Conservation (phyloP, 1,140 invertebrate genomes). For the Ostrea edulis region DNA sequence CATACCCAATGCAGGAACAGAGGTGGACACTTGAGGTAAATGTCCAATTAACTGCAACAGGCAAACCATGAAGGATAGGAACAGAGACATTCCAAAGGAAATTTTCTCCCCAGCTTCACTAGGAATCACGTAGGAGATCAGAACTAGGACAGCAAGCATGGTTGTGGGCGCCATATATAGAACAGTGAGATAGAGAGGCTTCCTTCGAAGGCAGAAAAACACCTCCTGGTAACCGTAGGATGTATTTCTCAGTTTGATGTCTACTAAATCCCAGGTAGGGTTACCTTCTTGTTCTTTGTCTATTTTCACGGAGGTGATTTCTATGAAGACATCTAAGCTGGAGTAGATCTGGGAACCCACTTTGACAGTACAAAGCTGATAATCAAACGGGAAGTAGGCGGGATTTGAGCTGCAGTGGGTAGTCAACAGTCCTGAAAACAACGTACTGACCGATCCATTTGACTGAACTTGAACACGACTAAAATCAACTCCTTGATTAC, state of each 20-base stretch:
- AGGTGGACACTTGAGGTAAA: background rate
- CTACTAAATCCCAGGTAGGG: background rate
- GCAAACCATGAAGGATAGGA: constrained; percentile 21
- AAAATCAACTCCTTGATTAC: background rate
- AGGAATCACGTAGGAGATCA: background rate
- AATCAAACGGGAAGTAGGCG: constrained; percentile 26
- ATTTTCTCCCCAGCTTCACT: constrained; percentile 36
- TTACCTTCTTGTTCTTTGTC: background rate
- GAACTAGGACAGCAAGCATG: constrained; percentile 16
- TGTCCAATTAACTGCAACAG: constrained; percentile 19
- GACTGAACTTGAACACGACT: background rate
- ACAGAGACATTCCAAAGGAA: constrained; percentile 40
- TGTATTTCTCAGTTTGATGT: background rate
- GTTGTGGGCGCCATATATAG: background rate
- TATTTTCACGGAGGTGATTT: background rate
- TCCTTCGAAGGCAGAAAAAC: background rate
- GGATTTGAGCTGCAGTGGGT: background rate
- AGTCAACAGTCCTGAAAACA: background rate
- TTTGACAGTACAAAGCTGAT: constrained; percentile 9
- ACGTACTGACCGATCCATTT: background rate
- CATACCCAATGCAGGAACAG: constrained; percentile 27
- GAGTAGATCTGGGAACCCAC: background rate
- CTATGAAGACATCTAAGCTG: background rate
- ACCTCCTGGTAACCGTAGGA: background rate
- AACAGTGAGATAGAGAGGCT: background rate